A percentile compares a stretch with the other conserved stretches of the same genome.
Evolutionary conservation across 2,797 vertebrate species (phyloP).

Genomic region (Harpagifer antarcticus): DNA sequence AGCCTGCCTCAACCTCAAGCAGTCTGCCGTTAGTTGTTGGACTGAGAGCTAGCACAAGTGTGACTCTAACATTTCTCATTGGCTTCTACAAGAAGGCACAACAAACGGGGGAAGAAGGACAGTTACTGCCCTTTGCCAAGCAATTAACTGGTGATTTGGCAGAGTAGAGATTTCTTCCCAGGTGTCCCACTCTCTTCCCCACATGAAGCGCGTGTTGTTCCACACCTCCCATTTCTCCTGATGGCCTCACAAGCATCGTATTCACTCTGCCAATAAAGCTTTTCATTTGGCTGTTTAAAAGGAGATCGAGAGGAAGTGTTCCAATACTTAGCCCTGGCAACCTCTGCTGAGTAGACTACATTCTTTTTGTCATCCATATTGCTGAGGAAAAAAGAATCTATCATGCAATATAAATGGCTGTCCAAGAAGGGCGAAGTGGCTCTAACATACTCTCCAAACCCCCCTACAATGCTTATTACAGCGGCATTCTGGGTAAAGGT

Average conservation of each 20-base stretch:
- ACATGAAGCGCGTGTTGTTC: constrained; percentile 82
- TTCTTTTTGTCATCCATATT: constrained; percentile 70
- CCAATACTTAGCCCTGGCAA: constrained; percentile 78
- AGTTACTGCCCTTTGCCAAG: constrained; percentile 74
- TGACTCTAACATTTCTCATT: constrained; percentile 69
- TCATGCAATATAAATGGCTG: constrained; percentile 70
- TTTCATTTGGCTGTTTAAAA: constrained; percentile 83
- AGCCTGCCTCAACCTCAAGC: constrained; percentile 52
- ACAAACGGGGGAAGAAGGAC: constrained; percentile 65
- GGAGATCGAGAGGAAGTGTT: constrained; percentile 83
- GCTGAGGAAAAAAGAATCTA: constrained; percentile 65
- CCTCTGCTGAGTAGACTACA: constrained; percentile 72
- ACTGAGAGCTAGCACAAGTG: constrained; percentile 65
- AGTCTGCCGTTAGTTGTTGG: constrained; percentile 53
- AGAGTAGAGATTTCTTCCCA: constrained; percentile 75
- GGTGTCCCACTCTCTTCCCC: constrained; percentile 75
- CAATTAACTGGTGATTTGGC: constrained; percentile 84
- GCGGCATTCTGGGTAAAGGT: constrained; percentile 67
- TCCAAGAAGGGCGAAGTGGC: constrained; percentile 55
- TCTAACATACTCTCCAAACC: constrained; percentile 39
- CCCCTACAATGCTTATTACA: constrained; percentile 47
- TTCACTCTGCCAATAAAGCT: constrained; percentile 83
- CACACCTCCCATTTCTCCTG: constrained; percentile 78
- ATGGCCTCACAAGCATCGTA: constrained; percentile 82
- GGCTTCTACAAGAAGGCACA: constrained; percentile 58